These are phyloP conservation scores for Astreopora myriophthalma DNA, from an alignment of 64 coral and sea anemone genomes.

Conservation along the genomic window DNA sequence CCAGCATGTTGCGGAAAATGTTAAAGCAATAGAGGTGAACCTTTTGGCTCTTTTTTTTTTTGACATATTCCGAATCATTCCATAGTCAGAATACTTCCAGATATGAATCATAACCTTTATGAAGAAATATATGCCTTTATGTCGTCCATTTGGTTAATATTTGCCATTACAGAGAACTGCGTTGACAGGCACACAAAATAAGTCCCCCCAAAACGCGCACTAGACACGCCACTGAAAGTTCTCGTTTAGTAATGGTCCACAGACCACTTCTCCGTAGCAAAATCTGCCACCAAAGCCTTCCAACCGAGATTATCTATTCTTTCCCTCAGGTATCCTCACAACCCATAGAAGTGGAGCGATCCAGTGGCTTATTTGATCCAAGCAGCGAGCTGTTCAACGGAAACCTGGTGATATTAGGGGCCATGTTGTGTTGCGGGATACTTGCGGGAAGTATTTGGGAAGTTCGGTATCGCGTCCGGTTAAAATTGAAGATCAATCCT, in stretches of 20 bases:
- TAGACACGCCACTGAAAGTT: too few species aligned
- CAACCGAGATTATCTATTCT: not conserved
- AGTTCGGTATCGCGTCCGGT: not conserved
- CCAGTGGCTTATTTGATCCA: slow-evolving; percentile 48
- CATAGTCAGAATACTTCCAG: too few species aligned
- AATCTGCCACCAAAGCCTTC: not conserved
- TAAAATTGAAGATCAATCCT: not conserved
- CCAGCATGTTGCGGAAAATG: slow-evolving; percentile 31
- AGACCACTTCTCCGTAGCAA: too few species aligned
- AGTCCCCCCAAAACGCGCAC: too few species aligned
- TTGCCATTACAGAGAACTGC: too few species aligned
- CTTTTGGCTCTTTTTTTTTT: too few species aligned
- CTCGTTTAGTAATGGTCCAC: too few species aligned
- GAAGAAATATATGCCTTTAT: too few species aligned
- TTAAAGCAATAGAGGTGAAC: slow-evolving; percentile 50
- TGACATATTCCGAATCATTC: too few species aligned
- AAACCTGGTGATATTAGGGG: slow-evolving; percentile 1
- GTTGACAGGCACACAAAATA: too few species aligned
- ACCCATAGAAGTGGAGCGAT: slow-evolving; percentile 36
- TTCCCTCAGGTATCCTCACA: slow-evolving; percentile 19
- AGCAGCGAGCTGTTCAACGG: slow-evolving; percentile 16
- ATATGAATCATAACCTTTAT: too few species aligned
- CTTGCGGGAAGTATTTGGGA: slow-evolving; percentile 10
- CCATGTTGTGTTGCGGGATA: not conserved
- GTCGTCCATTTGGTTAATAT: too few species aligned